Conservation (phyloP, 1,140 invertebrate genomes). For the Drosophila ambigua region DNA sequence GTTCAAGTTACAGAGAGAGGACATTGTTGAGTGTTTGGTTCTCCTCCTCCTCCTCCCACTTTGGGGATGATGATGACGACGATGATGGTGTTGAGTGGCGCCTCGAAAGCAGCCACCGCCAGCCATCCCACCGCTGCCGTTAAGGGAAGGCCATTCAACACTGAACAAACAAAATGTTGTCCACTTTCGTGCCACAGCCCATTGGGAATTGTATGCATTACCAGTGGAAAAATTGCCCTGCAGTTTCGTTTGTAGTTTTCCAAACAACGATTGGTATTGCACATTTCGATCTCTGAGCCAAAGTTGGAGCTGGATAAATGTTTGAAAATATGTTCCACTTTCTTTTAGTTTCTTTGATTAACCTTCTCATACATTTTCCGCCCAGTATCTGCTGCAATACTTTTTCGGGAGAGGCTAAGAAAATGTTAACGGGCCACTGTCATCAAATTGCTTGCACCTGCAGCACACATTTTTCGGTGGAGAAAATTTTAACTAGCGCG, state of each 20-base stretch:
- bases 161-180: conserved; percentile 15
- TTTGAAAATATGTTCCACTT: no score
- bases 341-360: neutral
- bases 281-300: no score
- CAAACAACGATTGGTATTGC: no score
- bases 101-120: conserved; percentile 1
- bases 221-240: neutral
- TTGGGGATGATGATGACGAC: no score
- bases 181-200: conserved; percentile 10
- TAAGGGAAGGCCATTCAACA: conserved; percentile 16
- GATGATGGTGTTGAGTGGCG: no score
- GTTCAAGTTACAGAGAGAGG: conserved; percentile 38
- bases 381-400: neutral
- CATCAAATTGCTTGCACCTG: conserved; percentile 63
- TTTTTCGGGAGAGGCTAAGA: neutral
- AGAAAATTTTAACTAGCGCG: conserved; percentile 65
- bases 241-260: neutral
- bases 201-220: conserved; percentile 19
- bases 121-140: neutral
- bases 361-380: neutral
- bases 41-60: no score
- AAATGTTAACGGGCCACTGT: conserved; percentile 20
- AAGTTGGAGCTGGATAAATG: no score
- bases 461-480: conserved; percentile 56
- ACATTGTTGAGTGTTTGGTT: conserved; percentile 19